Evolutionary conservation across 2,888 invertebrate genomes (phyloP).

Genomic region (Pteria penguin): DNA sequence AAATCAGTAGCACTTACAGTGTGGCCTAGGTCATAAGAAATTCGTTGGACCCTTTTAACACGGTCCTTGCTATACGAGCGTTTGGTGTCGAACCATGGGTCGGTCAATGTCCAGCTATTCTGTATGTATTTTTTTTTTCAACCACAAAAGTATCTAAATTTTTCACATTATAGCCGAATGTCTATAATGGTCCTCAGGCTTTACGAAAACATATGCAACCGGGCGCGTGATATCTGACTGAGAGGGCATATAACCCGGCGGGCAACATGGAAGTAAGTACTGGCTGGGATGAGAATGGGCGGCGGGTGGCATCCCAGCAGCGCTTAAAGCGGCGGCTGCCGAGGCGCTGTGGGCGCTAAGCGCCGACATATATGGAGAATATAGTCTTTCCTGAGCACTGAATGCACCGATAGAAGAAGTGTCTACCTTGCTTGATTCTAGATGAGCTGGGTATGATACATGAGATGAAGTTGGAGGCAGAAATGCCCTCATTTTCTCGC

Average conservation of each 20-base stretch:
- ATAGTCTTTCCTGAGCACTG: slow-evolving; percentile 49
- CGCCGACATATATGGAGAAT: slow-evolving; percentile 66
- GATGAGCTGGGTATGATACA: slow-evolving; percentile 67
- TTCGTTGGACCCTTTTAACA: too few relatives aligned
- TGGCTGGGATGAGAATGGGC: slow-evolving; percentile 70
- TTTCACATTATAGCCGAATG: slow-evolving; percentile 68
- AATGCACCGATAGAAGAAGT: slow-evolving; percentile 29
- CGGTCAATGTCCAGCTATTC: too few relatives aligned
- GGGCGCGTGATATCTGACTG: slow-evolving; percentile 76
- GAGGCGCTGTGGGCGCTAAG: slow-evolving; percentile 59
- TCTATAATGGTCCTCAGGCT: slow-evolving; percentile 79
- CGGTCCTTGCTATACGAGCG: too few relatives aligned
- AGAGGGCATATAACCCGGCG: slow-evolving; percentile 71
- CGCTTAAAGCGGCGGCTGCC: slow-evolving; percentile 50
- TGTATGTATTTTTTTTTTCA: too few relatives aligned
- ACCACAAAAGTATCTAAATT: too few relatives aligned
- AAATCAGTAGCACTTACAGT: too few relatives aligned
- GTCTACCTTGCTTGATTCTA: slow-evolving; percentile 50
- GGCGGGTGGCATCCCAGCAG: slow-evolving; percentile 64
- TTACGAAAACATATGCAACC: slow-evolving; percentile 78
- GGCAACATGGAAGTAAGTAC: slow-evolving; percentile 76
- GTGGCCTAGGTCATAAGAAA: too few relatives aligned
- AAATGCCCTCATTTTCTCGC: slow-evolving; percentile 67
- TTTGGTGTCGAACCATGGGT: too few relatives aligned
- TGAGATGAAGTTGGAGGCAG: slow-evolving; percentile 69